Base-by-base conservation (phyloP, 2,888 invertebrate species). In the Lingula anatina region DNA sequence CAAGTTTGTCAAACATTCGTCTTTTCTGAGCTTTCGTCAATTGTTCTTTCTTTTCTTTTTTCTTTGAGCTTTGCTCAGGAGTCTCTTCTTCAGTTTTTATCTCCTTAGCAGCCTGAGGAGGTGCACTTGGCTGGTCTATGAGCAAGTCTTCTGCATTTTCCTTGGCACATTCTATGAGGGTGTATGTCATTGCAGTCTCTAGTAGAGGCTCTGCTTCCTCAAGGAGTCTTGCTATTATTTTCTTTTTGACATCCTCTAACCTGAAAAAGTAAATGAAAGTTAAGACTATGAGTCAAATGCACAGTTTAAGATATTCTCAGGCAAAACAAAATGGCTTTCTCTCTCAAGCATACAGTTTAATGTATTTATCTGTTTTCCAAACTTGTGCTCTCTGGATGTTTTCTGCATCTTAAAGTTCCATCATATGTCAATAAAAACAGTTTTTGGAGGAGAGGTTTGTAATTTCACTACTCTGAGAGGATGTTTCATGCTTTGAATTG, bases 141-240 rank as follows among this genome's bases (percentile, higher is more conserved):
- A 90, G 79, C 46, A 94, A 74, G 2, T 64, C 63, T 0, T 84
- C 78, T 28, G 85, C 81, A 66, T 86, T 86, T 72, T 95, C 94
- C 75, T 91, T 91, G 18, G 90, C 81, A 75, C 85, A 89, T 78
- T 96, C 94, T 73, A 96, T 91, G 46, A 96, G 77, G 0, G 92
- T 89, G 71, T 91, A 96, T 0, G 93, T 95, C 92, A 94, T 93
- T 2, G 92, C 91, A 79, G 87, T 87, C 1, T 92, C 94, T 18
- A 91, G 66, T 82, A 88, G 88, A 64, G 88, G 87, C 37, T 88
- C 85, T 0, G 89, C 89, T 77, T 66, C 63, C 35, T 60, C 52
- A 43, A 49, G 39, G 9, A 66, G 24, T 7, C 54, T 59, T 15
- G 44, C 36, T 5, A 47, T 55, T 51, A 66, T 56, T 24, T 52